Evolutionary conservation across 2,888 invertebrate species (phyloP).

Genomic region (Campoletis raptor): DNA sequence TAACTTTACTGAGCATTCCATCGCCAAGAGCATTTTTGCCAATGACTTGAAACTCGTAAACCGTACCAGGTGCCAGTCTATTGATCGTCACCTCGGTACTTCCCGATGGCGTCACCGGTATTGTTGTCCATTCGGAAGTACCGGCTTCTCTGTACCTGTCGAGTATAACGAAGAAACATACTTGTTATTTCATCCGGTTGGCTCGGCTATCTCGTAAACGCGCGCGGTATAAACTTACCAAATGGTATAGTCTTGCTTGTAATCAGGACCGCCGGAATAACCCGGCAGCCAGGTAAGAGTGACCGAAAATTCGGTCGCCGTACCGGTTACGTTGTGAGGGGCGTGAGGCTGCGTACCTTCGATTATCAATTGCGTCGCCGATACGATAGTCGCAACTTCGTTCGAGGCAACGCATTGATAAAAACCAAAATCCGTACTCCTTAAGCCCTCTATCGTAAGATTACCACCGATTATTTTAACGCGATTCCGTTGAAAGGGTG

Average conservation of each 20-base stretch:
- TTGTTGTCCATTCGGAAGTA: slow-evolving; percentile 95
- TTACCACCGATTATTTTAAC: slow-evolving; percentile 94
- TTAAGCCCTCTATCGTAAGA: slow-evolving; percentile 94
- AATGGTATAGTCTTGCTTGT: slow-evolving; percentile 97
- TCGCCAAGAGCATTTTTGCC: slow-evolving; percentile 97
- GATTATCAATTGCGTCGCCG: slow-evolving; percentile 94
- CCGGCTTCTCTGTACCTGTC: slow-evolving; percentile 93
- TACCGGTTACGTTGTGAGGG: slow-evolving; percentile 97
- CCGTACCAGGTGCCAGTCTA: slow-evolving; percentile 94
- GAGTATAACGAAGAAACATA: too few relatives aligned
- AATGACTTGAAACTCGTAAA: slow-evolving; percentile 98
- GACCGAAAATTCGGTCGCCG: slow-evolving; percentile 95
- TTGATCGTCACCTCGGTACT: slow-evolving; percentile 94
- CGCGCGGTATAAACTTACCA: too few relatives aligned
- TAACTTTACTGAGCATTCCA: slow-evolving; percentile 97
- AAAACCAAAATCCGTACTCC: slow-evolving; percentile 96
- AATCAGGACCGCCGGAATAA: slow-evolving; percentile 97
- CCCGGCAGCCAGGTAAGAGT: slow-evolving; percentile 97
- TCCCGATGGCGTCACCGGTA: slow-evolving; percentile 96
- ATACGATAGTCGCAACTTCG: slow-evolving; percentile 97
- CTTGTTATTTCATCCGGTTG: too few relatives aligned
- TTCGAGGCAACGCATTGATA: slow-evolving; percentile 98
- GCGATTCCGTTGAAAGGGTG: slow-evolving; percentile 92
- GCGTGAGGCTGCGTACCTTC: slow-evolving; percentile 99
- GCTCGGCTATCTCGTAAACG: too few relatives aligned